A percentile compares a stretch with the other conserved stretches of the same genome.
Evolutionary conservation across 2,888 invertebrate genomes (phyloP).

Genomic region (Pimpla rufipes): DNA sequence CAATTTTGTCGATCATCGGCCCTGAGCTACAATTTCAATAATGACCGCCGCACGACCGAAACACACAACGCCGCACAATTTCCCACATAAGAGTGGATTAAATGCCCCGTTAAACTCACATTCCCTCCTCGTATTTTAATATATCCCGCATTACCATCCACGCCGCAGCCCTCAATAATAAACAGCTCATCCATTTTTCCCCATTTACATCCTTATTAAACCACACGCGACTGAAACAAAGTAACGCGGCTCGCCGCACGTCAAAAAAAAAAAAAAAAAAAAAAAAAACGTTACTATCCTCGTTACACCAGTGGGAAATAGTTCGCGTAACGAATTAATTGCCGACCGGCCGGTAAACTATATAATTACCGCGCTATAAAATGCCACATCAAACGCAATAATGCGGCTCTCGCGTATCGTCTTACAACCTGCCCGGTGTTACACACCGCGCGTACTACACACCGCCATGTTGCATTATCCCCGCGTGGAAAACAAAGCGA

Average conservation of each 20-base stretch:
- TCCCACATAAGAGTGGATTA: no score
- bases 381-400: neutral
- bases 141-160: neutral
- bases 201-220: neutral
- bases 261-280: neutral
- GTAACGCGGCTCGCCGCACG: neutral
- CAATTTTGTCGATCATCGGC: no score
- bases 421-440: neutral
- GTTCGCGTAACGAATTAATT: neutral
- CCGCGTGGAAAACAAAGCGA: slow-evolving; percentile 21
- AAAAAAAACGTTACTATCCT: neutral
- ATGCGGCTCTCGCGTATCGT: neutral
- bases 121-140: neutral
- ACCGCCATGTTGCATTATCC: neutral
- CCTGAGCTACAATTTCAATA: no score
- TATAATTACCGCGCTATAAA: neutral
- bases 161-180: neutral
- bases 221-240: neutral
- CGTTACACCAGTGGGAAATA: neutral
- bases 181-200: neutral
- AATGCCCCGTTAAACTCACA: neutral
- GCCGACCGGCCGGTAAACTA: neutral
- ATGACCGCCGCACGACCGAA: no score
- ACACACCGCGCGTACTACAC: neutral
- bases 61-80: neutral